These are phyloP conservation scores for Leptoclinus maculatus DNA, from an alignment of 2,797 vertebrate species.

Conservation along the genomic window DNA sequence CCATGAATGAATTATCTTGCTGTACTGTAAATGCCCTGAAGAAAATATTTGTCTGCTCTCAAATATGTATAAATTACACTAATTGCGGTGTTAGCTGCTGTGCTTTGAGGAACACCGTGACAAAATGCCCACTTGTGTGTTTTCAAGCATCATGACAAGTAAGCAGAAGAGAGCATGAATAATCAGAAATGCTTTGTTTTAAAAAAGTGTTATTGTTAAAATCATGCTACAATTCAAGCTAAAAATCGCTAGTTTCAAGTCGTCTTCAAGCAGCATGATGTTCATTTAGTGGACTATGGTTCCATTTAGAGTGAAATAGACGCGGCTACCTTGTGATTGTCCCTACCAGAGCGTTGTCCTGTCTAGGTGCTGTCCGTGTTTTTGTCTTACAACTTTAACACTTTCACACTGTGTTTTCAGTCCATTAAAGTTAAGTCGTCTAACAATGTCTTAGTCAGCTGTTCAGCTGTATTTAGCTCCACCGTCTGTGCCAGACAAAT, in stretches of 20 bases:
- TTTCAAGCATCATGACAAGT: background rate
- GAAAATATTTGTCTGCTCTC: background rate
- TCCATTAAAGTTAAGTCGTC: no score
- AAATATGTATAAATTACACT: background rate
- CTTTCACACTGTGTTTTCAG: no score
- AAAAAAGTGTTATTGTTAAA: background rate
- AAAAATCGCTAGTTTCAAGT: no score
- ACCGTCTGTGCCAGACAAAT: no score
- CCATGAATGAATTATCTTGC: conserved; percentile 1
- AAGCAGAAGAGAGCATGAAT: background rate
- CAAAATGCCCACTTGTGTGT: background rate
- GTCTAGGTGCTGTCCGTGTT: no score
- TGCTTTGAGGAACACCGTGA: background rate
- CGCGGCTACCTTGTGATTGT: no score
- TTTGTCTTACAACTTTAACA: background rate
- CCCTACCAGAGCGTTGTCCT: no score
- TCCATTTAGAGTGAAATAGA: no score
- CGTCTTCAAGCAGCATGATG: no score
- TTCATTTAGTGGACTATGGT: no score
- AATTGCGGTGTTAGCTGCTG: background rate
- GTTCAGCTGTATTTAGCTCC: no score
- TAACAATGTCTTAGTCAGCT: no score
- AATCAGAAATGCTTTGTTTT: background rate
- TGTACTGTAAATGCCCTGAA: conserved; percentile 2
- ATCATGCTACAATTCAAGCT: background rate